These are phyloP conservation scores for Phycodurus eques DNA, from an alignment of 2,113 vertebrate species.

Conservation along the genomic window DNA sequence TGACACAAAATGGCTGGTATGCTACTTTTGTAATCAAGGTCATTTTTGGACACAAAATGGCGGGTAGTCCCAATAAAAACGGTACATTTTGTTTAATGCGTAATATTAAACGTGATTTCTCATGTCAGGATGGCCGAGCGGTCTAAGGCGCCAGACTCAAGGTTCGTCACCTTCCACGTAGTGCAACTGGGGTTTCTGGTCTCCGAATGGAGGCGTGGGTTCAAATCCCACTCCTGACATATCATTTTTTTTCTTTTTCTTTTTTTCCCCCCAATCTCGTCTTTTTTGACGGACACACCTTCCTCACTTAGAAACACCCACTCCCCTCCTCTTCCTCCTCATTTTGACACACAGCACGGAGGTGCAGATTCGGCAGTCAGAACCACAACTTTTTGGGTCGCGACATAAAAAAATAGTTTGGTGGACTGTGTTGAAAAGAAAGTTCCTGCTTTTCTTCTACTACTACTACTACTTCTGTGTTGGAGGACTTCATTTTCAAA, in stretches of 20 bases:
- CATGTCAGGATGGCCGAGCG: constrained; percentile 62
- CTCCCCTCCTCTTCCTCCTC: background rate
- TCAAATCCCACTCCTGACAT: constrained; percentile 28
- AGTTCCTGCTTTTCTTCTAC: background rate
- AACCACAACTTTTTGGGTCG: background rate
- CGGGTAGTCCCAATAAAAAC: no score
- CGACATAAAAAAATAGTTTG: background rate
- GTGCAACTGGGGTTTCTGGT: constrained; percentile 52
- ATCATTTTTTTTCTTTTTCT: background rate
- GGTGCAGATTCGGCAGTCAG: background rate
- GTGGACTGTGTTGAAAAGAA: background rate
- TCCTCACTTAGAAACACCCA: background rate
- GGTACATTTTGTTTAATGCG: no score
- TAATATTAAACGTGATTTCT: no score
- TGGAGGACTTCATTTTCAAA: constrained; percentile 2
- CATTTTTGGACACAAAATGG: no score
- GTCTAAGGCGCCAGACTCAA: constrained; percentile 62
- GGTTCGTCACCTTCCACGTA: constrained; percentile 8
- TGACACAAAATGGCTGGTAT: no score
- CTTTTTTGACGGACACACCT: background rate
- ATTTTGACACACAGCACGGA: background rate
- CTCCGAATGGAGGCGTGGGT: constrained; percentile 65
- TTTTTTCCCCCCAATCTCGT: background rate
- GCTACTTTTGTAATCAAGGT: no score
- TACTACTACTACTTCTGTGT: background rate